Conservation (phyloP, 1,140 invertebrate genomes). For the Cepaea nemoralis region DNA sequence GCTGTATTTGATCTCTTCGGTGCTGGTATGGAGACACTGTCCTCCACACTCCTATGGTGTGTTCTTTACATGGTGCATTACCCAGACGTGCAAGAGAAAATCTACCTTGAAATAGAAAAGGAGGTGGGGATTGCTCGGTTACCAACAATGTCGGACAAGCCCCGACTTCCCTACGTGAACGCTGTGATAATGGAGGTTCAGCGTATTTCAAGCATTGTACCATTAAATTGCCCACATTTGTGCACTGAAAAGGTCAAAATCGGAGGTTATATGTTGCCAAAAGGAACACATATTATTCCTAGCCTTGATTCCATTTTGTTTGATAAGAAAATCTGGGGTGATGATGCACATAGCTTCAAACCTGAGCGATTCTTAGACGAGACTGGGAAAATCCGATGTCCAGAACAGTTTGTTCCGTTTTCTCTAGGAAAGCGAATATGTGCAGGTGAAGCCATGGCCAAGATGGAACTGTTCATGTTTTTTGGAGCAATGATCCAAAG, state of each 20-base stretch:
- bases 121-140: slow-evolving; percentile 32
- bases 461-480: slow-evolving; percentile 45
- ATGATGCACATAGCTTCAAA: slow-evolving; percentile 78
- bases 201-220: slow-evolving; percentile 51
- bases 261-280: slow-evolving; percentile 64
- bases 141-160: slow-evolving; percentile 44
- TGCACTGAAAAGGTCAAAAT: slow-evolving; percentile 54
- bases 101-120: slow-evolving; percentile 87
- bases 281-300: slow-evolving; percentile 60
- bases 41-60: neutral
- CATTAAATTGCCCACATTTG: slow-evolving; percentile 64
- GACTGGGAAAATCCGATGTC: slow-evolving; percentile 35
- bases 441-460: slow-evolving; percentile 45
- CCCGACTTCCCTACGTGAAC: slow-evolving; percentile 47
- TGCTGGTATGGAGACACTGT: slow-evolving; percentile 87
- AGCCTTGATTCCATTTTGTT: slow-evolving; percentile 61
- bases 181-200: slow-evolving; percentile 50
- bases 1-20: slow-evolving; percentile 78
- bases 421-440: slow-evolving; percentile 42
- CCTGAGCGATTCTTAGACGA: slow-evolving; percentile 76
- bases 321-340: slow-evolving; percentile 74
- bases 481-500: neutral
- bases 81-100: slow-evolving; percentile 17
- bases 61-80: neutral
- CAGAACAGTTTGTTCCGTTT: slow-evolving; percentile 43